Conservation (phyloP, 1,140 invertebrate genomes). For the Euschistus heros region DNA sequence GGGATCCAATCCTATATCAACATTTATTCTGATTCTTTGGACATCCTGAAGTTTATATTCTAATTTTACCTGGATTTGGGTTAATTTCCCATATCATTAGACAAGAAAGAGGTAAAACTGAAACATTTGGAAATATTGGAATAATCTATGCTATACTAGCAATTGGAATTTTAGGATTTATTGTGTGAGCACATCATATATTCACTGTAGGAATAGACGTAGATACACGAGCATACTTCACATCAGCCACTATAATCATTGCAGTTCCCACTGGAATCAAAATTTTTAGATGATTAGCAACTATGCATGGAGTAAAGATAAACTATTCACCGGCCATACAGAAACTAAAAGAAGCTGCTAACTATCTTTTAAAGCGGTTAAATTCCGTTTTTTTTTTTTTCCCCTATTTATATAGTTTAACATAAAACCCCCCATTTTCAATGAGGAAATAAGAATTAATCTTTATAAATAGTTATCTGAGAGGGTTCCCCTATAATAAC, state of each 20-base stretch:
- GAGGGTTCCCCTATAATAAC: no score
- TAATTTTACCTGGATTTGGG: slow-evolving; percentile 49
- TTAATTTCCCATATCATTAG: slow-evolving; percentile 32
- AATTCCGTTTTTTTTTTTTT: no score
- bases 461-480: no score
- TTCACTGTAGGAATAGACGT: slow-evolving; percentile 24
- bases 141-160: no score
- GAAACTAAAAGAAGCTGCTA: no score
- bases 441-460: no score
- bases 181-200: slow-evolving; percentile 29
- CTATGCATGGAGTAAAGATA: slow-evolving; percentile 9
- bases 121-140: no score
- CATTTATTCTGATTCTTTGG: slow-evolving; percentile 20
- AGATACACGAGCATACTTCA: slow-evolving; percentile 23
- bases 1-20: slow-evolving; percentile 9
- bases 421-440: no score
- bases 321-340: no score
- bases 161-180: slow-evolving; percentile 14
- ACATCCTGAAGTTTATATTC: slow-evolving; percentile 56
- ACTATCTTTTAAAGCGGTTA: no score
- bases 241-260: slow-evolving; percentile 27
- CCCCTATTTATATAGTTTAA: no score
- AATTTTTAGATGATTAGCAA: slow-evolving; percentile 22
- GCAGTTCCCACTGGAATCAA: slow-evolving; percentile 26
- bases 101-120: slow-evolving; percentile 32